Conservation (phyloP, 2,113 vertebrate genomes). For the Pseudolaguvia tuberculata region DNA sequence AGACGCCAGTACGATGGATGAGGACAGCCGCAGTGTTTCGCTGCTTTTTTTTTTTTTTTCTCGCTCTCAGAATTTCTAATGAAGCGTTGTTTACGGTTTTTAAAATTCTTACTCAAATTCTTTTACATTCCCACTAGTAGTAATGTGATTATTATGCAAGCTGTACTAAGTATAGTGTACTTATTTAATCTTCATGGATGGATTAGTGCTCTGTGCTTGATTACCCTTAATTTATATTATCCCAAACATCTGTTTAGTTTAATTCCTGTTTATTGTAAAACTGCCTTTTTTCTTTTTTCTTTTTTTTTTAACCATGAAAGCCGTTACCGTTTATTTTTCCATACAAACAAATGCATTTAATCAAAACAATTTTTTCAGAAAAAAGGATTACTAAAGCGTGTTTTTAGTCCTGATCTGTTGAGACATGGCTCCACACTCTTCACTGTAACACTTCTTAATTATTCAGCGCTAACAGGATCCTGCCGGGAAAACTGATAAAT, state of each 20-base stretch:
- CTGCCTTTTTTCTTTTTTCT: too few relatives aligned
- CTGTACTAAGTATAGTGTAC: too few relatives aligned
- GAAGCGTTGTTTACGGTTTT: too few relatives aligned
- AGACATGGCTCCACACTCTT: neutral
- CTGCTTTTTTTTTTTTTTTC: neutral
- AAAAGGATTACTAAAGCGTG: neutral
- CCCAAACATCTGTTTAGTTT: neutral
- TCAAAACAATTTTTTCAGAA: neutral
- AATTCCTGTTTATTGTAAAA: neutral
- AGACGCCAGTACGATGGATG: too few relatives aligned
- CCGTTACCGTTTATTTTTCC: neutral
- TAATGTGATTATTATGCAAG: too few relatives aligned
- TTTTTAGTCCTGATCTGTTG: neutral
- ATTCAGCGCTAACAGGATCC: slow-evolving; percentile 4
- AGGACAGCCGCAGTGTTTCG: neutral
- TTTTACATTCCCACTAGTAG: too few relatives aligned
- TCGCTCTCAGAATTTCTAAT: too few relatives aligned
- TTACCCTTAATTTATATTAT: too few relatives aligned
- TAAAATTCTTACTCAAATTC: too few relatives aligned
- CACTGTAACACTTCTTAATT: neutral
- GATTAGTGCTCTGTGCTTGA: too few relatives aligned
- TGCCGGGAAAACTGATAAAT: neutral
- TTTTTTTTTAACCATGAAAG: neutral
- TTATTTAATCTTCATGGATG: too few relatives aligned
- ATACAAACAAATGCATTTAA: neutral